phyloP scores from a whole-genome alignment of 2,888 invertebrate genomes.

The Autographa pulchrina region DNA sequence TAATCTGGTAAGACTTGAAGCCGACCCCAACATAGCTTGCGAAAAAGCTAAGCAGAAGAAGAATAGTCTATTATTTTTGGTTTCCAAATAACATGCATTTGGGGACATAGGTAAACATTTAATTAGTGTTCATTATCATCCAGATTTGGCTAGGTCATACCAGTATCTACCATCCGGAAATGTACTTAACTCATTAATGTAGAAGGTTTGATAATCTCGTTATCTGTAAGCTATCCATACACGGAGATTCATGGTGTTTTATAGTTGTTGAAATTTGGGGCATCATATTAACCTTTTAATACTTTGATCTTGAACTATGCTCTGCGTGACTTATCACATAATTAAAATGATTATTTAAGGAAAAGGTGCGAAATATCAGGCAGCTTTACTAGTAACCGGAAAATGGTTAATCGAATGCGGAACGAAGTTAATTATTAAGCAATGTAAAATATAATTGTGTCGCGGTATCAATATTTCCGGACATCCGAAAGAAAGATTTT shows the following conservation, averaged over 20 bases:
- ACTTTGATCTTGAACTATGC: not conserved
- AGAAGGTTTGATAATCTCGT: not conserved
- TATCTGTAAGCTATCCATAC: not conserved
- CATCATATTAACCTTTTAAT: not conserved
- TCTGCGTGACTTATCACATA: not conserved
- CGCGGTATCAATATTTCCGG: not conserved
- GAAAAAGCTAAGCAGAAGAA: too few species aligned
- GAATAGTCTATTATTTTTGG: too few species aligned
- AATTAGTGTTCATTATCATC: too few species aligned
- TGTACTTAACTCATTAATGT: not conserved
- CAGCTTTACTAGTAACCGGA: not conserved
- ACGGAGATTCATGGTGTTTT: not conserved
- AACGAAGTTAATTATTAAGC: not conserved
- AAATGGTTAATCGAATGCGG: not conserved
- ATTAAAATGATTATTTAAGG: not conserved
- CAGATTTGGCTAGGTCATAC: not conserved
- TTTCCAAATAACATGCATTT: too few species aligned
- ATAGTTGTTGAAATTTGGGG: not conserved
- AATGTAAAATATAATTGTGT: not conserved
- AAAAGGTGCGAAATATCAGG: not conserved
- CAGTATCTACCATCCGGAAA: not conserved
- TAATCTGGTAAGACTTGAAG: too few species aligned
- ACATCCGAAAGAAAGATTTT: not conserved
- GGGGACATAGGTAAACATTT: too few species aligned
- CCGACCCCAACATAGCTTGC: too few species aligned